These are phyloP conservation scores for Oikopleura dioica DNA, from an alignment of 23 tunicate species.

Conservation along the genomic window DNA sequence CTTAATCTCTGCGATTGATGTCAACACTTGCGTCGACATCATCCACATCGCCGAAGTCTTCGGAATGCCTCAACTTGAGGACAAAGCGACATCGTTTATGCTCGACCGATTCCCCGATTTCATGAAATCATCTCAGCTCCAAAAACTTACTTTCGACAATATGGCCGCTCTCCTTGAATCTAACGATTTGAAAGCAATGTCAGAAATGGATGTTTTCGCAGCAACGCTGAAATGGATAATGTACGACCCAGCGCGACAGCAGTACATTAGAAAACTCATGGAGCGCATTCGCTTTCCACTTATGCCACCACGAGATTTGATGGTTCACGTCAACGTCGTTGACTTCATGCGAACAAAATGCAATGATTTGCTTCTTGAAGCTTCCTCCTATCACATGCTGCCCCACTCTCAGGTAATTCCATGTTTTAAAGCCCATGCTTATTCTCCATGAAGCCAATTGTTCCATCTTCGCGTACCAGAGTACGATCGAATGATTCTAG, in stretches of 20 bases:
- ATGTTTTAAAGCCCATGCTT: too few relatives aligned
- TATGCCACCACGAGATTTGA: constrained; percentile 95
- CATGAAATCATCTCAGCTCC: constrained; percentile 78
- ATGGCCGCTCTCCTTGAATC: constrained; percentile 68
- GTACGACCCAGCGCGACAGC: constrained; percentile 98
- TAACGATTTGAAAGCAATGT: constrained; percentile 91
- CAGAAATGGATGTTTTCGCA: constrained; percentile 92
- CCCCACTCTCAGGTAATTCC: constrained; percentile 96
- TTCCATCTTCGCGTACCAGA: constrained; percentile 60
- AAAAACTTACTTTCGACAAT: constrained; percentile 80
- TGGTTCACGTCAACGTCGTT: constrained; percentile 97
- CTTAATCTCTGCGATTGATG: constrained; percentile 83
- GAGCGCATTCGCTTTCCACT: constrained; percentile 83
- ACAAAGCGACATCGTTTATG: constrained; percentile 69
- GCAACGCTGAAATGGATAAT: constrained; percentile 96
- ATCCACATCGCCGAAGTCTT: constrained; percentile 93
- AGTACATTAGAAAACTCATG: constrained; percentile 81
- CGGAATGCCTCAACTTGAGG: constrained; percentile 63
- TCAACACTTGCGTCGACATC: constrained; percentile 89
- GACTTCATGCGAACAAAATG: constrained; percentile 94
- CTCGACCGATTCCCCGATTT: constrained; percentile 96
- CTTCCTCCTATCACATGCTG: constrained; percentile 90
- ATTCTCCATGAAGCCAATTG: too few relatives aligned
- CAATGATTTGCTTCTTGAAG: constrained; percentile 82
- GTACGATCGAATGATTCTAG: constrained; percentile 67